phyloP scores from a whole-genome alignment of 2,113 vertebrate genomes.

The Cynoglossus semilaevis region DNA sequence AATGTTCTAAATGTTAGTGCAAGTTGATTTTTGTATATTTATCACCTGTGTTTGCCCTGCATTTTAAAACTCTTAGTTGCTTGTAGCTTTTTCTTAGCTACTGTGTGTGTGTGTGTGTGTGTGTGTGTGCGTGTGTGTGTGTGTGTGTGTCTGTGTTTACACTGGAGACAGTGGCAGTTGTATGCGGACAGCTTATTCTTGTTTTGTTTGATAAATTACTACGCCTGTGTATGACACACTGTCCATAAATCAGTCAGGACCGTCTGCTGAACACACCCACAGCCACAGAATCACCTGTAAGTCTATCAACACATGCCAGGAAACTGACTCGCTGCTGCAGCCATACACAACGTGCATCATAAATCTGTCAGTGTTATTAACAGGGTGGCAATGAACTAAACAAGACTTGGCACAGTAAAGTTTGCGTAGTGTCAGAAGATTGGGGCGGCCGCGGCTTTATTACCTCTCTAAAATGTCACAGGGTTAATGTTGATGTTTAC shows the following conservation, averaged over 20 bases:
- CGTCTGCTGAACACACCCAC: constrained; percentile 43
- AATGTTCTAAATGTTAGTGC: no score
- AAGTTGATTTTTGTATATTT: no score
- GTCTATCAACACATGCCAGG: constrained; percentile 56
- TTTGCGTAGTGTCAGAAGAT: constrained; percentile 23
- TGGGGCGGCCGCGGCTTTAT: constrained; percentile 14
- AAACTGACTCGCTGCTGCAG: constrained; percentile 44
- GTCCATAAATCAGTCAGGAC: constrained; percentile 59
- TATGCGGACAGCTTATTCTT: constrained; percentile 41
- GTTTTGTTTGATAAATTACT: constrained; percentile 53
- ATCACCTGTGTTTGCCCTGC: no score
- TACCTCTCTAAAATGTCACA: constrained; percentile 22
- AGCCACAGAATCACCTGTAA: constrained; percentile 59
- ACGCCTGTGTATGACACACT: constrained; percentile 32
- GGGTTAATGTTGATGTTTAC: constrained; percentile 24
- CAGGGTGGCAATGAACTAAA: constrained; percentile 30
- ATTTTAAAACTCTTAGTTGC: no score
- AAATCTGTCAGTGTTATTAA: constrained; percentile 65
- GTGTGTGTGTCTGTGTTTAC: constrained; percentile 30
- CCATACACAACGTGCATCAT: constrained; percentile 52
- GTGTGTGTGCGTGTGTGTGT: background rate
- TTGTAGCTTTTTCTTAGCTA: no score
- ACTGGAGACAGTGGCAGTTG: constrained; percentile 17
- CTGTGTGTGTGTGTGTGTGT: background rate
- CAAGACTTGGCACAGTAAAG: constrained; percentile 36